phyloP scores from a whole-genome alignment of 2,888 invertebrate species.

The Trileptium ribeirensis region DNA sequence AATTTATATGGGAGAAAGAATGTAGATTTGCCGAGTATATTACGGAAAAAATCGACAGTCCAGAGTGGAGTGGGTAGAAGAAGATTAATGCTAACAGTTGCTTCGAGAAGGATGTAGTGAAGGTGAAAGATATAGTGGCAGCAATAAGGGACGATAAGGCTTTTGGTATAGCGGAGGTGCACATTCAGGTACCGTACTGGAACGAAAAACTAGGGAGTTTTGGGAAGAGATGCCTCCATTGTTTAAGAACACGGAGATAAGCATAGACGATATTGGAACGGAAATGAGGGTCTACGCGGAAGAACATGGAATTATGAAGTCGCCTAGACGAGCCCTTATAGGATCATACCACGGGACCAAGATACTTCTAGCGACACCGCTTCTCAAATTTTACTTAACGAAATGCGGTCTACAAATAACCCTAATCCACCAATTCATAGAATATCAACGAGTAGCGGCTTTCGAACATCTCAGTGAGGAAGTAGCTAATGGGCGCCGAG shows the following conservation, averaged over 20 bases:
- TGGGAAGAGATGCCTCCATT: neutral
- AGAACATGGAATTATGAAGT: neutral
- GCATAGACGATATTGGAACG: neutral
- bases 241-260: slow-evolving; percentile 2
- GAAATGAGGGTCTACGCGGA: neutral
- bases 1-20: no score
- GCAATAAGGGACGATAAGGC: neutral
- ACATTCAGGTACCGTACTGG: neutral
- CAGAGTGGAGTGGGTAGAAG: neutral
- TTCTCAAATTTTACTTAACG: neutral
- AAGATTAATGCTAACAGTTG: neutral
- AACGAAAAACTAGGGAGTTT: neutral
- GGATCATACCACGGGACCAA: neutral
- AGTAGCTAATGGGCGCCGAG: neutral
- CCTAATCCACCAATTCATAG: neutral
- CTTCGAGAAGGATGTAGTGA: neutral
- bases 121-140: neutral
- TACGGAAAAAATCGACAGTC: no score
- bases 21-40: no score
- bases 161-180: neutral
- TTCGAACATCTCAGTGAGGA: neutral
- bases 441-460: neutral
- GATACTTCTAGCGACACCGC: slow-evolving; percentile 10
- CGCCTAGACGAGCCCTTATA: neutral
- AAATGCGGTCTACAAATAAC: neutral